Evolutionary conservation across 2,888 invertebrate species (phyloP).

Genomic region (Drosophila barbarae): DNA sequence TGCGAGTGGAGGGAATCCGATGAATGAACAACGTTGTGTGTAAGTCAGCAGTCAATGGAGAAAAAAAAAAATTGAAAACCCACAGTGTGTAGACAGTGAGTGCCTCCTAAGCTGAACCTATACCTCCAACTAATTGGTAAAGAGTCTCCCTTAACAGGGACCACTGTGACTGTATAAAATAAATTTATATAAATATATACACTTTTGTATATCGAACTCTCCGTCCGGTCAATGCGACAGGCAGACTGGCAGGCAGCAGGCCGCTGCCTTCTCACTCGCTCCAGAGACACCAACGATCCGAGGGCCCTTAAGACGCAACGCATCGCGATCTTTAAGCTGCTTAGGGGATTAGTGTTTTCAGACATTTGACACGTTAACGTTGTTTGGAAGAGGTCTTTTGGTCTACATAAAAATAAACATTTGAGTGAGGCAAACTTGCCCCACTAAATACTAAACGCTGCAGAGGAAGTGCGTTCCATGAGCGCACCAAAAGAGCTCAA

Average conservation of each 20-base stretch:
- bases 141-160: neutral
- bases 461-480: slow-evolving; percentile 55
- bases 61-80: slow-evolving; percentile 24
- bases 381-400: slow-evolving; percentile 45
- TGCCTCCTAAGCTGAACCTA: neutral
- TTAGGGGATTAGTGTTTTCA: slow-evolving; percentile 78
- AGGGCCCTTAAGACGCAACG: slow-evolving; percentile 56
- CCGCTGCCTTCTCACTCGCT: slow-evolving; percentile 31
- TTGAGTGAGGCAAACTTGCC: slow-evolving; percentile 47
- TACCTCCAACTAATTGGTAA: no score
- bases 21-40: slow-evolving; percentile 61
- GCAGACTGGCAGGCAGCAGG: slow-evolving; percentile 58
- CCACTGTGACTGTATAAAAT: neutral
- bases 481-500: neutral
- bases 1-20: slow-evolving; percentile 40
- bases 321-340: slow-evolving; percentile 77
- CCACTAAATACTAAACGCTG: slow-evolving; percentile 64
- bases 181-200: neutral
- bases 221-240: slow-evolving; percentile 51
- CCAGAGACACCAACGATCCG: slow-evolving; percentile 19
- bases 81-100: slow-evolving; percentile 1
- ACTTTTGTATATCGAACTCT: slow-evolving; percentile 19
- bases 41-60: slow-evolving; percentile 44
- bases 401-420: slow-evolving; percentile 52
- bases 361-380: slow-evolving; percentile 77